These are phyloP conservation scores for Pteruthius melanotis DNA, from an alignment of 2,113 vertebrate species.

Conservation along the genomic window DNA sequence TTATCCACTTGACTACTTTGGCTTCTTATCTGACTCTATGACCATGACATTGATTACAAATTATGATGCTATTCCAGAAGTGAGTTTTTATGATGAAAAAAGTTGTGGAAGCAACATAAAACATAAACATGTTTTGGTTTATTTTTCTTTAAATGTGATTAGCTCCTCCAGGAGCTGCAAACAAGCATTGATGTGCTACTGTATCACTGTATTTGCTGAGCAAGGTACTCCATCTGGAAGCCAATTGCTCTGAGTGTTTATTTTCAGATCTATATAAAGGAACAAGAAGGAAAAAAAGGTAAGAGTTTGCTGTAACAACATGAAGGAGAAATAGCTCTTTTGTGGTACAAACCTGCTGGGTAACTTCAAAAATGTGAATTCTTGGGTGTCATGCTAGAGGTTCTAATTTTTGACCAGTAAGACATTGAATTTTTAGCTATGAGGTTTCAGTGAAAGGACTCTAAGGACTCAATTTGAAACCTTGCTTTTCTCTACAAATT, in stretches of 20 bases:
- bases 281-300: not conserved
- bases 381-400: slow-evolving; percentile 49
- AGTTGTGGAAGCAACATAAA: not conserved
- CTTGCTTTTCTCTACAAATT: slow-evolving; percentile 62
- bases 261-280: not conserved
- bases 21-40: not conserved
- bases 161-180: not conserved
- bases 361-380: slow-evolving; percentile 48
- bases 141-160: not conserved
- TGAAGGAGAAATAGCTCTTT: slow-evolving; percentile 32
- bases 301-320: not conserved
- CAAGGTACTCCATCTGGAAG: not conserved
- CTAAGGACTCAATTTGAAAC: slow-evolving; percentile 58
- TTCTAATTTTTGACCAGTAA: slow-evolving; percentile 68
- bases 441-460: slow-evolving; percentile 49
- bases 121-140: not conserved
- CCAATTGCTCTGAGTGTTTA: not conserved
- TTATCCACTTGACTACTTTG: not conserved
- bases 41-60: not conserved
- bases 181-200: not conserved
- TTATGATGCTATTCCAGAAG: not conserved
- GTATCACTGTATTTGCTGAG: not conserved
- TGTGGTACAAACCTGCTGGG: slow-evolving; percentile 19
- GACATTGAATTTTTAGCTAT: slow-evolving; percentile 55
- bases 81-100: not conserved